phyloP scores from a whole-genome alignment of 2,113 vertebrate genomes.

The Pteronura brasiliensis region DNA sequence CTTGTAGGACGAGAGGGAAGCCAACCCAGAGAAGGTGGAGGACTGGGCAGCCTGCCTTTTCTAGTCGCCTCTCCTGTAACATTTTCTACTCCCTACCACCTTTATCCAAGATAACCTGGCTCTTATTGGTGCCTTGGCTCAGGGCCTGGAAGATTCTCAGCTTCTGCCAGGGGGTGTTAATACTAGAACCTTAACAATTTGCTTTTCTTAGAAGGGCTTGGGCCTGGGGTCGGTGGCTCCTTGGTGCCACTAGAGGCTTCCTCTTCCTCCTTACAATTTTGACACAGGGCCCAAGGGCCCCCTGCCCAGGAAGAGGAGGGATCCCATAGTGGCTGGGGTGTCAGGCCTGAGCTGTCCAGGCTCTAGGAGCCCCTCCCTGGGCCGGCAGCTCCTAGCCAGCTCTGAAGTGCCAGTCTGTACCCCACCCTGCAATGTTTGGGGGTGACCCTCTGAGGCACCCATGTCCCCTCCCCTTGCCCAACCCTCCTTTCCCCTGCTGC shows the following conservation, averaged over 20 bases:
- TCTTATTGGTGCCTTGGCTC: constrained; percentile 36
- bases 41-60: constrained; percentile 38
- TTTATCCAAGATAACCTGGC: background rate
- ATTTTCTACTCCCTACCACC: constrained; percentile 53
- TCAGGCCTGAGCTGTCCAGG: background rate
- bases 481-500: constrained; percentile 64
- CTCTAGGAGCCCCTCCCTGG: background rate
- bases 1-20: background rate
- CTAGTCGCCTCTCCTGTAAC: constrained; percentile 53
- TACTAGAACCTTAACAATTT: background rate
- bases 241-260: background rate
- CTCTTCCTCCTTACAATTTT: background rate
- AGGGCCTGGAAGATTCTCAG: constrained; percentile 51
- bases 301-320: background rate
- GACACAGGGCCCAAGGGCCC: background rate
- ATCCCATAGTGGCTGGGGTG: too few species aligned
- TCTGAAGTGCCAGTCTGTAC: background rate
- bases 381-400: background rate
- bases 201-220: background rate
- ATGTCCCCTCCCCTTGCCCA: background rate
- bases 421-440: background rate
- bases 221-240: background rate
- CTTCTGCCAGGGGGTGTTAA: constrained; percentile 47
- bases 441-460: background rate
- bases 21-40: background rate